These are phyloP conservation scores for Porites australiensis DNA, from an alignment of 64 coral and sea anemone genomes.

Conservation along the genomic window DNA sequence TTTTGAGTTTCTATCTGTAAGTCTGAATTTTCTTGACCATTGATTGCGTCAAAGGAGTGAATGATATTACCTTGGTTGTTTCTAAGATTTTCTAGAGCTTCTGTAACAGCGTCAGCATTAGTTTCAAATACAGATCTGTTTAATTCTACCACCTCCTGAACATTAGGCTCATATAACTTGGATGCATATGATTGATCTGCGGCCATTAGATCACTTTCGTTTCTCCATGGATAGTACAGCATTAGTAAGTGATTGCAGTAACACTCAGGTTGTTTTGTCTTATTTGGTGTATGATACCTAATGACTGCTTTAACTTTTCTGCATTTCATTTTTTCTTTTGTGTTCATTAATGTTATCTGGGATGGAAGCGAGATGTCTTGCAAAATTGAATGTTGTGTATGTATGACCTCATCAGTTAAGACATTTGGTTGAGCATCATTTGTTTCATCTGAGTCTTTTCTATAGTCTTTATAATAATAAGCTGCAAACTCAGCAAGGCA, in stretches of 20 bases:
- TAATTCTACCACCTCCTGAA: constrained; percentile 33
- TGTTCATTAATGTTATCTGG: constrained; percentile 36
- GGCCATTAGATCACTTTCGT: constrained; percentile 59
- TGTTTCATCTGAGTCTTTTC: background rate
- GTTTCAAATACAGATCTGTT: constrained; percentile 69
- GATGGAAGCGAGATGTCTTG: constrained; percentile 20
- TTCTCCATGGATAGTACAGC: constrained; percentile 74
- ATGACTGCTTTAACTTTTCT: constrained; percentile 78
- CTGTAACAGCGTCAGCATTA: constrained; percentile 50
- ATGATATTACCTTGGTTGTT: constrained; percentile 1
- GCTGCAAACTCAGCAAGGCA: constrained; percentile 62
- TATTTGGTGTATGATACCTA: constrained; percentile 72
- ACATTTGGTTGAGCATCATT: constrained; percentile 69
- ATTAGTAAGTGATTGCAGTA: constrained; percentile 60
- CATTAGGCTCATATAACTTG: constrained; percentile 69
- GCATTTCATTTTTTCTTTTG: constrained; percentile 72
- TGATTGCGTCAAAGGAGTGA: constrained; percentile 30
- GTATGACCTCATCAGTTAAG: constrained; percentile 49
- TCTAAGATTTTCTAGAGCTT: constrained; percentile 1
- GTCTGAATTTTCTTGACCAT: constrained; percentile 41
- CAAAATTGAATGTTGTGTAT: constrained; percentile 33
- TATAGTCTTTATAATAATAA: constrained; percentile 48
- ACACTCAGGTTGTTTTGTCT: constrained; percentile 61
- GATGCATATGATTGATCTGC: constrained; percentile 70
- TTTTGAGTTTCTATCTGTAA: constrained; percentile 31